phyloP scores from a whole-genome alignment of 2,113 vertebrate genomes.

The Suricata suricatta region DNA sequence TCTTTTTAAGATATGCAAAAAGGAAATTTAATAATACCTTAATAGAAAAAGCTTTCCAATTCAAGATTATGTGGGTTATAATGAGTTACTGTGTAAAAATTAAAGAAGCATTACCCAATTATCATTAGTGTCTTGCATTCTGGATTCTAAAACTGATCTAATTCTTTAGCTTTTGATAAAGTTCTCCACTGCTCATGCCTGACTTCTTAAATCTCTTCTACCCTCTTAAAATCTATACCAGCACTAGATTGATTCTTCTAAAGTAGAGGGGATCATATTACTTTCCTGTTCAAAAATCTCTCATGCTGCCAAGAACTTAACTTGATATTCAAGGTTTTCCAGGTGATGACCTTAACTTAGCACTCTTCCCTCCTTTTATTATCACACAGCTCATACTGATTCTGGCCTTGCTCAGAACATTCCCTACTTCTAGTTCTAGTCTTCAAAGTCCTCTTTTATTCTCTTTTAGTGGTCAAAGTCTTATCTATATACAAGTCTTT shows the following conservation, averaged over 20 bases:
- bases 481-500: not conserved
- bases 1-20: conserved; percentile 25
- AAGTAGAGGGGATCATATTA: not conserved
- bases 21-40: not conserved
- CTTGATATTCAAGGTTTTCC: not conserved
- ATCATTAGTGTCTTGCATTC: not conserved
- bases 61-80: not conserved
- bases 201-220: not conserved
- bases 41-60: not conserved
- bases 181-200: not conserved
- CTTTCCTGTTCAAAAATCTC: not conserved
- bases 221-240: not conserved
- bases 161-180: conserved; percentile 23
- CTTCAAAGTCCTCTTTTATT: not conserved
- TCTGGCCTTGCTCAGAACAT: not conserved
- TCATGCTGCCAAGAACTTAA: not conserved
- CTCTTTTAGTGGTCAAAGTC: not conserved
- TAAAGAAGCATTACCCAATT: not conserved
- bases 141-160: not conserved
- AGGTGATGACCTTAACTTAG: not conserved
- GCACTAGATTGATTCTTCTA: not conserved
- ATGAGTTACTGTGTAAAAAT: not conserved
- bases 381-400: not conserved
- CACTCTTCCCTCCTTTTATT: not conserved
- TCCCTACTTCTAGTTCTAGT: not conserved